Percentiles rank a stretch among this genome's conserved stretches.
Evolutionary conservation across 2,113 vertebrate species (phyloP).

Genomic region (Myrmophylax atrothorax): DNA sequence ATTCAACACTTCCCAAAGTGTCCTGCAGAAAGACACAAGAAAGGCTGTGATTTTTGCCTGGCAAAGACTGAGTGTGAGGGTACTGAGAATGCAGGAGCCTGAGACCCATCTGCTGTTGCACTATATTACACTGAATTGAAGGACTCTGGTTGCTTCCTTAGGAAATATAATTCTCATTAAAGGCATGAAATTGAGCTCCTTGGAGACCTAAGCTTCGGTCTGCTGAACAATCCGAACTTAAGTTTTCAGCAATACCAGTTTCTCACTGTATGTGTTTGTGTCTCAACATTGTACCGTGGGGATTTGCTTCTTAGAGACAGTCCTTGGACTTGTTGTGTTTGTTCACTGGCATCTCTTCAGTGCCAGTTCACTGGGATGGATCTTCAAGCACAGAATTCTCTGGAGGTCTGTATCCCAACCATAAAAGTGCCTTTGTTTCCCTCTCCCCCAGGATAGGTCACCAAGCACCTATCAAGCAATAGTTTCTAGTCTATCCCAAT

Average conservation of each 20-base stretch:
- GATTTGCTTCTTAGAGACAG: neutral
- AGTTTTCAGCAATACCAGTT: neutral
- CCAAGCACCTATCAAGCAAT: neutral
- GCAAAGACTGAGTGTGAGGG: neutral
- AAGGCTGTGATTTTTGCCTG: neutral
- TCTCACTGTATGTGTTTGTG: neutral
- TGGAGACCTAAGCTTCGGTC: neutral
- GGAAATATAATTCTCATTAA: constrained; percentile 38
- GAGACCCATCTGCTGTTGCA: neutral
- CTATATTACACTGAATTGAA: neutral
- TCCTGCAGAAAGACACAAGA: neutral
- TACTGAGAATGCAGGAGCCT: neutral
- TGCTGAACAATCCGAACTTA: neutral
- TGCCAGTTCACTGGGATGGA: neutral
- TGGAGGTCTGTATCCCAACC: neutral
- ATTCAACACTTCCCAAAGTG: neutral
- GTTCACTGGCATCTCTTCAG: neutral
- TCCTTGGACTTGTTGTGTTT: neutral
- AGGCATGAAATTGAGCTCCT: constrained; percentile 18
- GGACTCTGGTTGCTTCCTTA: constrained; percentile 23
- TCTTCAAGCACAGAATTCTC: neutral
- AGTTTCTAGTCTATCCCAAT: neutral
- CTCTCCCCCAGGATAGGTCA: neutral
- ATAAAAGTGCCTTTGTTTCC: neutral
- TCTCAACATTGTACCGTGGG: neutral